Conservation (phyloP, 2,888 invertebrate genomes). For the Tetragonula carbonaria region DNA sequence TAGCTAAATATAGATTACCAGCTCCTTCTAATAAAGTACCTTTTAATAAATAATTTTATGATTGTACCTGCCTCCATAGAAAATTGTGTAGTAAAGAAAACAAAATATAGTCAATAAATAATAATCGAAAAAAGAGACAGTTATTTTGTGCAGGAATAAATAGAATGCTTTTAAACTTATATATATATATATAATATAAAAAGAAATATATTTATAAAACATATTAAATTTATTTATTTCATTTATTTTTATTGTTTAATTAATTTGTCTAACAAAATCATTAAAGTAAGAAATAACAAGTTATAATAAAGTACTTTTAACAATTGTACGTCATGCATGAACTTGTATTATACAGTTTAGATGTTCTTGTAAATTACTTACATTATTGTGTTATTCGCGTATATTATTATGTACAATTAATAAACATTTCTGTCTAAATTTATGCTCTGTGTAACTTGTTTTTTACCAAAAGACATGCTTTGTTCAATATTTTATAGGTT, state of each 20-base stretch:
- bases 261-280: neutral
- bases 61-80: neutral
- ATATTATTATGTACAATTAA: neutral
- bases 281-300: neutral
- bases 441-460: neutral
- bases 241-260: neutral
- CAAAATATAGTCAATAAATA: conserved; percentile 5
- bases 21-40: conserved; percentile 88
- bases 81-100: conserved; percentile 21
- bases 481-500: neutral
- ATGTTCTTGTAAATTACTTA: neutral
- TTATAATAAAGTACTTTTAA: neutral
- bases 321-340: neutral
- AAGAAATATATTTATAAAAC: neutral
- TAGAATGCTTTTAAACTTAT: neutral
- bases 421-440: neutral
- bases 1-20: conserved; percentile 91
- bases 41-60: conserved; percentile 67
- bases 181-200: neutral
- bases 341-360: neutral
- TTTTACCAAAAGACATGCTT: neutral
- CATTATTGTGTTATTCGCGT: neutral
- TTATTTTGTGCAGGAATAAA: neutral
- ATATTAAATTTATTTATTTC: neutral
- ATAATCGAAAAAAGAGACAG: neutral